Evolutionary conservation across 2,888 invertebrate genomes (phyloP), one percentile per base, ranked within the genome.

Genomic region (Acronicta aceris): DNA sequence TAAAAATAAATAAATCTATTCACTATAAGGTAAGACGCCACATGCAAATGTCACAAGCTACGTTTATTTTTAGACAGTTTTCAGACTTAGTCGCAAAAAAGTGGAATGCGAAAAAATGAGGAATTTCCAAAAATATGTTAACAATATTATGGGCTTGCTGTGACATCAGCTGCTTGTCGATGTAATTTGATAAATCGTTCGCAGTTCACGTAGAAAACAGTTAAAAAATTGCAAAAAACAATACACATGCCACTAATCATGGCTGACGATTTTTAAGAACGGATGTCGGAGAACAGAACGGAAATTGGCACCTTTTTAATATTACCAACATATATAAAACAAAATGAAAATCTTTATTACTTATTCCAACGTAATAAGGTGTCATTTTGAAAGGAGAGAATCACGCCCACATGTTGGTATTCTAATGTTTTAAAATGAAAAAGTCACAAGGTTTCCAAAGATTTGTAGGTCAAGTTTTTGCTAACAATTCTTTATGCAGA

Each of bases 391-490:
- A 13, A 41, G 17, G 1, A 36, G 58, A n/a, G 8, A 33, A 5
- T 9, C 5, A 16, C 25, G 16, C 0, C 42, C 7, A 51, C 41
- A 33, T 65, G 21, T 21, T 65, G 53, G 59, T 60, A 51, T 59
- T 70, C 59, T 74, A 76, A 76, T 60, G 67, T 59, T 73, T 30
- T 67, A 71, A 76, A 78, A 65, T 59, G 62, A 65, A 61, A 73
- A 79, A 76, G 76, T 59, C 63, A 63, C 52, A 60, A 59, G 54
- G 54, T 88, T 90, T 86, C 86, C 83, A 36, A 84, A 88, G 75
- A 85, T 90, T 90, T 89, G 87, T 93, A 92, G 94, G 94, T 94
- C 93, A 93, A 87, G 78, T 94, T 94, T 94, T 94, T 94, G 90
- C 90, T 90, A 91, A 89, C 85, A 89, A 89, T 91, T 88, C 88